Evolutionary conservation across 1,140 invertebrate species (phyloP), one percentile per base, ranked within the genome.

Genomic region (Ceratina calcarata): DNA sequence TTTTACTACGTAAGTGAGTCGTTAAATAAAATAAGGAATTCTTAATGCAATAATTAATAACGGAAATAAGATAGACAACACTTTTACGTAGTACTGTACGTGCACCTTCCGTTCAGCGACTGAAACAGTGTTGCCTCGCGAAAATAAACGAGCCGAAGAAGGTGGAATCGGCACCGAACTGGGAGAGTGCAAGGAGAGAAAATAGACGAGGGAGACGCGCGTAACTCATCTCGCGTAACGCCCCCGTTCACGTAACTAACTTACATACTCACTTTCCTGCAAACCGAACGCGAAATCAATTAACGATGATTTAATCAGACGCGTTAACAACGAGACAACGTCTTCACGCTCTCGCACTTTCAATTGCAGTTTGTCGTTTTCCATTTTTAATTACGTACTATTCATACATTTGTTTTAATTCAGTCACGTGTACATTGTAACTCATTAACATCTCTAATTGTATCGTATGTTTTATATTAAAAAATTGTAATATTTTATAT

Each of bases 71-170:
- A 6, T 45, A 0, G 37, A 10, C 3, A 10, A 45, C 6, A 45
- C 37, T 45, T 45, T 45, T 10, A 45, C 37, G 37, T 45, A 45
- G 37, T 45, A 45, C 37, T 45, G 37, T 45, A 45, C 37, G 86
- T 81, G 80, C 81, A 78, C 85, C 86, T 83, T 80, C 82, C 86
- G 82, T 80, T 80, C 87, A 86, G 82, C 88, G 84, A 68, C 86
- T 88, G 85, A 85, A 86, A 88, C 86, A 88, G 66, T 82, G 83
- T 82, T 82, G 83, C 71, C 67, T 58, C 60, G 45, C 64, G 71
- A 75, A 73, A 71, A 82, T 77, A 81, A 77, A 81, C 65, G 79
- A 77, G 74, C 32, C 18, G 55, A 16, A 45, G 37, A 45, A 85
- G 79, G 67, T 69, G 79, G 79, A 84, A 75, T 62, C 79, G 49